Conservation (phyloP, 2,888 invertebrate genomes). For the Leucophenga maculata region DNA sequence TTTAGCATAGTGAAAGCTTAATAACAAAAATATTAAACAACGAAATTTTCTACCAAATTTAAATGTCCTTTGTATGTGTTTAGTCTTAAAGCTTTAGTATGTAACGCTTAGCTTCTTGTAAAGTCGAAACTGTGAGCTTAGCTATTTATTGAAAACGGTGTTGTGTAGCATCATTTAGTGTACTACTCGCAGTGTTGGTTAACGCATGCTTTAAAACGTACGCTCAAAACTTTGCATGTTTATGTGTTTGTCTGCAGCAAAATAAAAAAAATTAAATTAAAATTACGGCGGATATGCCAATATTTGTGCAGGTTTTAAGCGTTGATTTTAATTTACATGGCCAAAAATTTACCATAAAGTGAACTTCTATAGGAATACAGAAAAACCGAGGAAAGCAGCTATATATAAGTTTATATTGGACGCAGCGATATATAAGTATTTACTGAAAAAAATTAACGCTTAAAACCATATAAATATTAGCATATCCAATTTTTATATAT, state of each 20-base stretch:
- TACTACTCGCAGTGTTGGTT: constrained; percentile 41
- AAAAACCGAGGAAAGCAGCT: not conserved
- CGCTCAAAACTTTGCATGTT: constrained; percentile 51
- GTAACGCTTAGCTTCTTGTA: constrained; percentile 33
- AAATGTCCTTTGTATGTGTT: constrained; percentile 2
- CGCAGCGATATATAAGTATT: constrained; percentile 4
- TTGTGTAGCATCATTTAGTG: not conserved
- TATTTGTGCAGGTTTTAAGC: constrained; percentile 50
- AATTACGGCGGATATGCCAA: constrained; percentile 54
- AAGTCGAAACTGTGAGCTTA: constrained; percentile 23
- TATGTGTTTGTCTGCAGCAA: constrained; percentile 30
- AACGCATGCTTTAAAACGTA: constrained; percentile 53
- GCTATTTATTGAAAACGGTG: not conserved
- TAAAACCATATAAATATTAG: constrained; percentile 42
- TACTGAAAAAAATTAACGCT: not conserved
- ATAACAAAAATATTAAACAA: not conserved
- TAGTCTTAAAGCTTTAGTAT: constrained; percentile 30
- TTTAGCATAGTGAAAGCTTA: constrained; percentile 18
- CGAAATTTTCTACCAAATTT: constrained; percentile 28
- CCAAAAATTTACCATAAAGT: not conserved
- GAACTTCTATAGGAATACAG: not conserved
- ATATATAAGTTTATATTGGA: not conserved
- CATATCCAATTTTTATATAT: constrained; percentile 32
- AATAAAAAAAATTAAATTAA: constrained; percentile 14
- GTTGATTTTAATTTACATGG: not conserved